Base-by-base conservation (phyloP, 64 coral and sea anemone genomes). In the Pocillopora damicornis region DNA sequence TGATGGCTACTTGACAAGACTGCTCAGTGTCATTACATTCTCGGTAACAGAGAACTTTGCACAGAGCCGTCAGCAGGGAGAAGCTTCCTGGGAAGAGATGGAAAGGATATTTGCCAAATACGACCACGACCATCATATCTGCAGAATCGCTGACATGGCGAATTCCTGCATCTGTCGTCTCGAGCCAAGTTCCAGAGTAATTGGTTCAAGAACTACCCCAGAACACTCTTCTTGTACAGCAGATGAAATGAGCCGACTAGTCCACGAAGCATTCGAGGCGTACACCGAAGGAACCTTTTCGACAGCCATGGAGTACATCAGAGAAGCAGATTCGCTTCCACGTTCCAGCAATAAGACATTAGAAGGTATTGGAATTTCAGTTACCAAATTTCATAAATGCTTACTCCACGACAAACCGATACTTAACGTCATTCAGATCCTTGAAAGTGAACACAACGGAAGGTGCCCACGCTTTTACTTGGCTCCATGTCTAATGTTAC, bases 11-110 rank as follows among this genome's bases (percentile, higher is more conserved):
- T 57, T 90, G 1, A 90, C 88, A 23, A 81, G 88, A 34, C 88
- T 90, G 5, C 59, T 90, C 20, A 90, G 88, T 60, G 88, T 90
- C 38, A 60, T 73, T 13, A 80, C 76, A 37, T 90, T 80, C 59
- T 81, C 63, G 1, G 8, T 90, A 0, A 82, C 65, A 15, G 79
- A 79, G 45, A 59, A 81, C 78, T 75, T 59, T 59, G 15, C 65
- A 82, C 20, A 34, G 15, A 74, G 63, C 78, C 20, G 59, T 90
- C 38, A 81, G 74, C 37, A 60, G 25, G 67, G 62, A 66, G 45
- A 81, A 60, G 18, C 17, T 15, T 81, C 88, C 82, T 20, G 35
- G 66, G 35, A 80, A 60, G 68, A 90, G 67, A 74, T 90, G 45
- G 37, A 80, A 82, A 74, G 67, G 82, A 38, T 60, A 90, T 63